These are phyloP conservation scores for Corvus moneduloides DNA, from an alignment of 2,113 vertebrate species.

Conservation along the genomic window DNA sequence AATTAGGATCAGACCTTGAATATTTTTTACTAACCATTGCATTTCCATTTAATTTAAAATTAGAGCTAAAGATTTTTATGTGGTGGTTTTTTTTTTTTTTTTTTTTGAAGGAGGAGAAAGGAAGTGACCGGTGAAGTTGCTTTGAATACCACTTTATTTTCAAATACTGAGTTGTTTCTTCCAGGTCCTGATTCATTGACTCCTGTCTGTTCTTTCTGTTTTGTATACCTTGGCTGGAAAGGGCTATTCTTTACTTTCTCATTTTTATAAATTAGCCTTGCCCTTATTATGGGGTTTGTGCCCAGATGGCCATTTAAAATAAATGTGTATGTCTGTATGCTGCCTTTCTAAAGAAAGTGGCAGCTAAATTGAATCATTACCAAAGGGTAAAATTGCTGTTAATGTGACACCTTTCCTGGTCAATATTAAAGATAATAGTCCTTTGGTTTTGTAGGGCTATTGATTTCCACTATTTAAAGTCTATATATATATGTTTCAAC, in stretches of 20 bases:
- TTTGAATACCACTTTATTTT: not conserved
- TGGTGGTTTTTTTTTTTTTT: not conserved
- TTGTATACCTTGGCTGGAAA: not conserved
- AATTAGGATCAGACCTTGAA: not conserved
- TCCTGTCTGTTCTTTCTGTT: not conserved
- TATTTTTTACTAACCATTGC: not conserved
- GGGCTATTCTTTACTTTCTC: not conserved
- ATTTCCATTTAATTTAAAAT: not conserved
- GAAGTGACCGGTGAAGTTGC: not conserved
- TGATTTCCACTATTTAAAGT: not conserved
- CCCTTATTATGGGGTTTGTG: not conserved
- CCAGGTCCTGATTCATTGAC: not conserved
- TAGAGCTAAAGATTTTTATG: not conserved
- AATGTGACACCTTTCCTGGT: not conserved
- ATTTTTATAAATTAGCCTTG: not conserved
- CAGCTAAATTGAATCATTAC: not conserved
- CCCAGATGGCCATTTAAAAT: accelerated
- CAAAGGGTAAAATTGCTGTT: not conserved
- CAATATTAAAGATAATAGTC: not conserved
- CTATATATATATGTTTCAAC: not conserved
- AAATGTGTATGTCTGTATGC: not conserved
- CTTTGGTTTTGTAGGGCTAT: not conserved
- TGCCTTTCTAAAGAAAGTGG: not conserved
- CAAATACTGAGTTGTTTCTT: not conserved
- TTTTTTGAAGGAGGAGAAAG: not conserved